A percentile compares a stretch with the other conserved stretches of the same genome.
phyloP scores from a whole-genome alignment of 1,140 invertebrate genomes.

The Drosophila repletoides region DNA sequence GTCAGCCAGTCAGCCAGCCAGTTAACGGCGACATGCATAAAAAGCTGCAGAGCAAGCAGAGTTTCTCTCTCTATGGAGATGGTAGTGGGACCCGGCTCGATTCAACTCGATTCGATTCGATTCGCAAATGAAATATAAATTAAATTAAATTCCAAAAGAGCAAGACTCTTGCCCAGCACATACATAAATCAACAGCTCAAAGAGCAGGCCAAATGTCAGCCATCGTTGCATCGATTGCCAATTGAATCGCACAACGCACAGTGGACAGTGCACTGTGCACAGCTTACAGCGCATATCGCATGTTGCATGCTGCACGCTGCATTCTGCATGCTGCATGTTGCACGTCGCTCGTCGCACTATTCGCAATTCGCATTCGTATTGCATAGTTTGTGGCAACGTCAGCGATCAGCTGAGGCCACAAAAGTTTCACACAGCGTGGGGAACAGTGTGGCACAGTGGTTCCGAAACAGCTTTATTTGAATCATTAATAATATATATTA shows the following conservation, averaged over 20 bases:
- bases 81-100: conserved; percentile 18
- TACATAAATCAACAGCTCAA: conserved; percentile 59
- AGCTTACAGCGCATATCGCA: too few relatives aligned
- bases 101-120: background rate
- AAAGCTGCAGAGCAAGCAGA: conserved; percentile 31
- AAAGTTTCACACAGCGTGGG: background rate
- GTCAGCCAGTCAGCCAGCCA: conserved; percentile 19
- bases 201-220: conserved; percentile 50
- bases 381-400: conserved; percentile 24
- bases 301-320: too few relatives aligned
- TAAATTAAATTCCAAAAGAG: conserved; percentile 71
- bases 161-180: conserved; percentile 39
- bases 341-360: conserved; percentile 25
- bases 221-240: conserved; percentile 22
- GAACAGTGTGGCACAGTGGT: background rate
- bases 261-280: background rate
- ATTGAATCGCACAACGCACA: conserved; percentile 12
- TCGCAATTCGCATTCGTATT: conserved; percentile 1
- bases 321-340: too few relatives aligned
- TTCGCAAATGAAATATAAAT: conserved; percentile 69
- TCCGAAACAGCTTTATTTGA: background rate
- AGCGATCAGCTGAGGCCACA: conserved; percentile 12
- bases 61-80: background rate
- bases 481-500: too few relatives aligned
- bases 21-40: conserved; percentile 69